A percentile compares a stretch with the other conserved stretches of the same genome.
phyloP scores from a whole-genome alignment of 2,113 vertebrate genomes.

The Pedionomus torquatus region DNA sequence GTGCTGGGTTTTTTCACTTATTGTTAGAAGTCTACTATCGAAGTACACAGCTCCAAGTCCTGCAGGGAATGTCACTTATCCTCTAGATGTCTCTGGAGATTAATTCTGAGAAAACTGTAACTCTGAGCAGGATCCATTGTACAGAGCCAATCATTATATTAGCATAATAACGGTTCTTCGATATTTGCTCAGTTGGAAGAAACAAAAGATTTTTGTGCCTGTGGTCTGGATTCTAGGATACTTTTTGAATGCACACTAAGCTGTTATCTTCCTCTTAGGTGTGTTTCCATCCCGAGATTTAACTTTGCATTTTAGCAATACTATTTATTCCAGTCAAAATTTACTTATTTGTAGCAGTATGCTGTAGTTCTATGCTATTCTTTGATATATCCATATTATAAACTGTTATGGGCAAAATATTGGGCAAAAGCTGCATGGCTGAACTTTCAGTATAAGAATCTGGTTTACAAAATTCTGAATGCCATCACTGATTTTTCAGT shows the following conservation, averaged over 20 bases:
- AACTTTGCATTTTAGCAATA: background rate
- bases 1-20: background rate
- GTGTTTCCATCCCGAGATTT: background rate
- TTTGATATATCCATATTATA: background rate
- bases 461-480: background rate
- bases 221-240: background rate
- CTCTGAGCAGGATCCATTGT: background rate
- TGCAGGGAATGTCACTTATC: background rate
- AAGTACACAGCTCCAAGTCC: background rate
- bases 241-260: background rate
- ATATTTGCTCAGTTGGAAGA: background rate
- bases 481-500: background rate
- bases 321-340: background rate
- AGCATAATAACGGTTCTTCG: background rate
- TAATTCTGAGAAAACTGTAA: constrained; percentile 9
- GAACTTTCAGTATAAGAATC: background rate
- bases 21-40: background rate
- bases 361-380: background rate
- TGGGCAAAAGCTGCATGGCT: background rate
- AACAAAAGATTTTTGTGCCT: background rate
- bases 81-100: constrained; percentile 35
- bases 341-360: background rate
- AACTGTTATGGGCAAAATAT: background rate
- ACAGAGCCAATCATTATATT: background rate
- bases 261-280: background rate